A percentile compares a stretch with the other conserved stretches of the same genome.
These are phyloP conservation scores for Zoanthus gigantus DNA, from an alignment of 92 coral and sea anemone species.

Conservation along the genomic window DNA sequence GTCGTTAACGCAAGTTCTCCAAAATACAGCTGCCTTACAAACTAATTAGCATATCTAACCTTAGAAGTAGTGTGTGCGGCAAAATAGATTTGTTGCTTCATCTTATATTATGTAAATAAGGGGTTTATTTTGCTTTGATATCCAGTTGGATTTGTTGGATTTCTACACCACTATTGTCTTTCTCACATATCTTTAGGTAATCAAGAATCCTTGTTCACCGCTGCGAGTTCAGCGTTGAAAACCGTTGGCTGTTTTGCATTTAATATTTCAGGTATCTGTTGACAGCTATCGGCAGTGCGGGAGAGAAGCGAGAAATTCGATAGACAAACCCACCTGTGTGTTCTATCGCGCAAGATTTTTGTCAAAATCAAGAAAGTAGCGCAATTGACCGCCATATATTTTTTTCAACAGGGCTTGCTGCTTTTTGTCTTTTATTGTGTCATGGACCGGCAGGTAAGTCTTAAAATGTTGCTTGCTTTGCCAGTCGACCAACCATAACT, in stretches of 20 bases:
- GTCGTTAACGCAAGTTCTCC: background rate
- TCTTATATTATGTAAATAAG: constrained; percentile 30
- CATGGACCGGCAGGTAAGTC: constrained; percentile 83
- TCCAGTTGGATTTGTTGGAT: constrained; percentile 30
- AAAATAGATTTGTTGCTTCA: constrained; percentile 27
- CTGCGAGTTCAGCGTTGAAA: constrained; percentile 3
- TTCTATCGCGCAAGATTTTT: background rate
- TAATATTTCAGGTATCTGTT: constrained; percentile 8
- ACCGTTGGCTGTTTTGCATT: constrained; percentile 15
- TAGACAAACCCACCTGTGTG: background rate
- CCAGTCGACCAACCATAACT: constrained; percentile 27
- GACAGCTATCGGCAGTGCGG: background rate
- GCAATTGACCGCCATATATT: constrained; percentile 16
- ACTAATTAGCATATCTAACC: constrained; percentile 32
- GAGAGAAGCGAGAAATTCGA: background rate
- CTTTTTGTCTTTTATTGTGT: constrained; percentile 76
- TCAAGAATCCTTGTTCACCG: background rate
- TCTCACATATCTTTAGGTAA: constrained; percentile 22
- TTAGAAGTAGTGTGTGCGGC: background rate
- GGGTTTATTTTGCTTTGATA: constrained; percentile 13
- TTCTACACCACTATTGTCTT: constrained; percentile 25
- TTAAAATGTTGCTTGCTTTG: constrained; percentile 4
- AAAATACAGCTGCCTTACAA: constrained; percentile 32
- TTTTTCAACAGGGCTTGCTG: constrained; percentile 76
- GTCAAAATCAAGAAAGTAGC: background rate